Evolutionary conservation across 2,888 invertebrate genomes (phyloP).

Genomic region (Amiota minor): DNA sequence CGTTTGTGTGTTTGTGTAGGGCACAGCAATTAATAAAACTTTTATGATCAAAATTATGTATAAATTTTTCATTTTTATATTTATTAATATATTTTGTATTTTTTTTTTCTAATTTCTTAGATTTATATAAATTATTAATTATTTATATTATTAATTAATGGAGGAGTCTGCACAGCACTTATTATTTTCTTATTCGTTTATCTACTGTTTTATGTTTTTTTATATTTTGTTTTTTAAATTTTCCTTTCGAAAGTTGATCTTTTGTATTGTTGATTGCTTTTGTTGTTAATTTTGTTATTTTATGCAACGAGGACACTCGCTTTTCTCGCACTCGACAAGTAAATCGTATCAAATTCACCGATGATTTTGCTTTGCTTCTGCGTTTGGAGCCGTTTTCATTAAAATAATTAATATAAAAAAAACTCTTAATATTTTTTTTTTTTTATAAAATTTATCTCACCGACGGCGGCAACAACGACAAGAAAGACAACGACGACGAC

Average conservation of each 20-base stretch:
- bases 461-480: not conserved
- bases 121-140: not conserved
- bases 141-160: too few species aligned
- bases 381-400: slow-evolving; percentile 31
- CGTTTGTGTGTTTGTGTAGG: slow-evolving; percentile 50
- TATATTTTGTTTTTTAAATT: too few species aligned
- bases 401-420: slow-evolving; percentile 17
- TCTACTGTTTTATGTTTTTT: too few species aligned
- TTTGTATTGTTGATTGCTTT: too few species aligned
- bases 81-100: slow-evolving; percentile 2
- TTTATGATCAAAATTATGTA: slow-evolving; percentile 49
- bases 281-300: slow-evolving; percentile 1
- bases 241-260: not conserved
- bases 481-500: not conserved
- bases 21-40: slow-evolving; percentile 56
- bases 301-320: slow-evolving; percentile 23
- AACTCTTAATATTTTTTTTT: not conserved
- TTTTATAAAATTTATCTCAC: not conserved
- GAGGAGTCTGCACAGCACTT: too few species aligned
- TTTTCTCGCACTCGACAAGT: slow-evolving; percentile 28
- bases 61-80: slow-evolving; percentile 51
- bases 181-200: too few species aligned
- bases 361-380: too few species aligned
- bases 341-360: slow-evolving; percentile 43
- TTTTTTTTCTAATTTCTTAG: not conserved